phyloP scores from a whole-genome alignment of 23 tunicate species.

The Ascidia mentula region DNA sequence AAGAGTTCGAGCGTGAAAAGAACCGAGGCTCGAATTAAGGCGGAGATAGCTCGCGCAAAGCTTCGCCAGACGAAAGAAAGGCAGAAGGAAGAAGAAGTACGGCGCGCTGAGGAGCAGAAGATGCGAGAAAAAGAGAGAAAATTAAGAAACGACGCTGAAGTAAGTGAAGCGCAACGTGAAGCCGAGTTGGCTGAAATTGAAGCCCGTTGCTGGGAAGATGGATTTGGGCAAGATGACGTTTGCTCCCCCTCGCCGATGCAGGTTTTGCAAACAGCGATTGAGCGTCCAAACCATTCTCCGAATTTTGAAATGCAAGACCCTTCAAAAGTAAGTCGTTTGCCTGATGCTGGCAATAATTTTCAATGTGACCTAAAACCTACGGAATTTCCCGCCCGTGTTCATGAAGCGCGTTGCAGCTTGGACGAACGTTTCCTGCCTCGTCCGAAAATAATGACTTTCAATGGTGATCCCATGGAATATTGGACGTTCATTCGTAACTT shows the following conservation, averaged over 20 bases:
- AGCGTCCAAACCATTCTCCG: not conserved
- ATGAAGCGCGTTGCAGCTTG: not conserved
- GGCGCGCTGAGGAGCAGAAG: not conserved
- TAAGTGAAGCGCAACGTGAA: not conserved
- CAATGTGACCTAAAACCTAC: not conserved
- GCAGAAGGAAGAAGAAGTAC: not conserved
- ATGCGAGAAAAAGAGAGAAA: not conserved
- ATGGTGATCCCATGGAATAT: conserved; percentile 12
- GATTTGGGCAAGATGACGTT: not conserved
- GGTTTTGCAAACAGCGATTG: not conserved
- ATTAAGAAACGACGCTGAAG: not conserved
- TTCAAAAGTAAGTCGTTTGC: not conserved
- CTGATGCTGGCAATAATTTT: not conserved
- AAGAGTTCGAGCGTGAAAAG: not conserved
- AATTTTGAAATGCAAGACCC: not conserved
- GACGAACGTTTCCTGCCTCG: conserved; percentile 5
- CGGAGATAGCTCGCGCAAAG: not conserved
- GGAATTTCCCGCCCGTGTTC: not conserved
- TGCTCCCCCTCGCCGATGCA: not conserved
- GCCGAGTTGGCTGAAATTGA: too few relatives aligned
- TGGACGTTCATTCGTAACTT: conserved; percentile 1
- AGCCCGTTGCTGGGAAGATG: too few relatives aligned
- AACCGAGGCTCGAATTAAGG: not conserved
- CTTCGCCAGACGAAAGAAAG: conserved; percentile 3
- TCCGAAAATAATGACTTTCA: not conserved